phyloP scores from a whole-genome alignment of 1,140 invertebrate genomes.

The Ridgeia piscesae region DNA sequence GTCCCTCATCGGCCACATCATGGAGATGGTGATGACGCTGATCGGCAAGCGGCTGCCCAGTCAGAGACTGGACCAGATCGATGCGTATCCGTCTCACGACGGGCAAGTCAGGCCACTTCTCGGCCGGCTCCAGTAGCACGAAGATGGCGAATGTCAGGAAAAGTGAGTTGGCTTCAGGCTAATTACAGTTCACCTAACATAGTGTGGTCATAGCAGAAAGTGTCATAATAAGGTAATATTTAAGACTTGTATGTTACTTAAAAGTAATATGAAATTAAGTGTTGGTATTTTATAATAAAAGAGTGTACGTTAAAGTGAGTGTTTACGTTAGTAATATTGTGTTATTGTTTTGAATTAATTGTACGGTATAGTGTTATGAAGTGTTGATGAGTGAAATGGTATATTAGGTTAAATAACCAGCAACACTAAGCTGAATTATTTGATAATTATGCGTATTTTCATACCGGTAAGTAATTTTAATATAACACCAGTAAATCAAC shows the following conservation, averaged over 20 bases:
- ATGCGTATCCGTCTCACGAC: slow-evolving; percentile 38
- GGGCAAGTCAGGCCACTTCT: slow-evolving; percentile 51
- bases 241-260: background rate
- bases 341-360: too few species aligned
- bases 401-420: background rate
- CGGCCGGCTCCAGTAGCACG: slow-evolving; percentile 49
- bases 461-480: background rate
- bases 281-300: background rate
- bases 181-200: background rate
- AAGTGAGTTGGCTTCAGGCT: slow-evolving; percentile 37
- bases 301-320: background rate
- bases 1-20: slow-evolving; percentile 52
- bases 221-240: background rate
- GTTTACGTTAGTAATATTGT: background rate
- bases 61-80: slow-evolving; percentile 38
- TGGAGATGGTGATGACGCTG: slow-evolving; percentile 59
- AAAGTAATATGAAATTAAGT: background rate
- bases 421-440: background rate
- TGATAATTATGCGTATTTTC: background rate
- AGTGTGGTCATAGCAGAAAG: background rate
- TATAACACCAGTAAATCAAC: background rate
- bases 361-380: background rate
- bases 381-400: background rate
- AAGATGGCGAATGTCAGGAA: slow-evolving; percentile 46
- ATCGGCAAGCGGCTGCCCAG: slow-evolving; percentile 53